Evolutionary conservation across 1,140 invertebrate species (phyloP).

Genomic region (Phocides pigmalion): DNA sequence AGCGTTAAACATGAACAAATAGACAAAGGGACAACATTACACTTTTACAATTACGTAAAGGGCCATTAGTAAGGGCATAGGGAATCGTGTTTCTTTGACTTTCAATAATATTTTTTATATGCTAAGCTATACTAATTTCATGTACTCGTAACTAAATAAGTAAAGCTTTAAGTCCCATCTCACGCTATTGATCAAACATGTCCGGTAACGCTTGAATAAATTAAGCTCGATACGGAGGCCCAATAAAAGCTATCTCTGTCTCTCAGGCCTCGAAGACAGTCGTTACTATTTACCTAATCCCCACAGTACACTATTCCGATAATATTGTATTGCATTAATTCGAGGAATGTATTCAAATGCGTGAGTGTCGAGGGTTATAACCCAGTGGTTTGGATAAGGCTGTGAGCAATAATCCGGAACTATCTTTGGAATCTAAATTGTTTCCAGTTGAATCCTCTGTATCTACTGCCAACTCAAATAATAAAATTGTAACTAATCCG

Average conservation of each 20-base stretch:
- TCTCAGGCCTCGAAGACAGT: constrained; percentile 8
- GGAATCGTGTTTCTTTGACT: no score
- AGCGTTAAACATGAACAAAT: no score
- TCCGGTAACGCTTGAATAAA: constrained; percentile 20
- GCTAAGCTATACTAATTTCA: background rate
- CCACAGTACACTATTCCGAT: constrained; percentile 2
- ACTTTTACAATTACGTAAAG: no score
- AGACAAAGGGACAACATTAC: no score
- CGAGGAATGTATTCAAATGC: constrained; percentile 18
- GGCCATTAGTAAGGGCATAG: no score
- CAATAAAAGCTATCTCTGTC: constrained; percentile 19
- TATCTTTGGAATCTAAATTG: no score
- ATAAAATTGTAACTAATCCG: no score
- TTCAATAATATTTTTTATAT: no score
- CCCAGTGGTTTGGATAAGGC: background rate
- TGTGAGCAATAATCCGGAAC: no score
- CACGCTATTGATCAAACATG: constrained; percentile 24
- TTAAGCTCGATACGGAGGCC: constrained; percentile 2
- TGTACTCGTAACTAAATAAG: background rate
- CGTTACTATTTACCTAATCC: constrained; percentile 23
- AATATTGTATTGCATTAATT: constrained; percentile 27
- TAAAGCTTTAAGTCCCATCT: constrained; percentile 1
- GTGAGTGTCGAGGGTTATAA: background rate
- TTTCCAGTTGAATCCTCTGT: no score
- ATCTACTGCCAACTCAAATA: no score